A percentile compares a stretch with the other conserved stretches of the same genome.
Conservation (phyloP, 1,140 invertebrate genomes). For the Armadillidium nasatum region DNA sequence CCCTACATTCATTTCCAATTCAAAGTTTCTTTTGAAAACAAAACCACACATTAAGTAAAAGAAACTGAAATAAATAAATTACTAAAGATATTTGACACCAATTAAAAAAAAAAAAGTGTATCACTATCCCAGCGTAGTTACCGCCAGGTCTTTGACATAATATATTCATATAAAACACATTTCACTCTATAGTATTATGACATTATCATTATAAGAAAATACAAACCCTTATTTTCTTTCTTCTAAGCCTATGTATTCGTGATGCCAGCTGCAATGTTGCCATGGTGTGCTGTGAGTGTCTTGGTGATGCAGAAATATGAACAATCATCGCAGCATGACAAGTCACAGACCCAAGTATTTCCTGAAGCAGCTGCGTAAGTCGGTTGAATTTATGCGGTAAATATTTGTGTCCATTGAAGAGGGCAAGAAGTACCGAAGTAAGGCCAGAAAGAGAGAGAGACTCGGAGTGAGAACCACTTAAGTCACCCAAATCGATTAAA, state of each 20-base stretch:
- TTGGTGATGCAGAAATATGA: conserved; percentile 77
- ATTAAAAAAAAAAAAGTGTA: background rate
- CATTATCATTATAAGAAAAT: no score
- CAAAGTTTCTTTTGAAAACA: no score
- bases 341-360: conserved; percentile 84
- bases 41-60: conserved; percentile 3
- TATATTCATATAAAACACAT: no score
- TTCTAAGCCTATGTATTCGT: conserved; percentile 82
- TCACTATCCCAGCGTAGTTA: background rate
- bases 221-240: conserved; percentile 62
- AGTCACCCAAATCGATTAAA: conserved; percentile 86
- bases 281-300: conserved; percentile 83
- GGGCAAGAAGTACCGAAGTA: conserved; percentile 86
- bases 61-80: background rate
- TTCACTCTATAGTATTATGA: no score
- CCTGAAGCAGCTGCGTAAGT: conserved; percentile 82
- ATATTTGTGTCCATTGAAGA: conserved; percentile 92
- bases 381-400: conserved; percentile 65
- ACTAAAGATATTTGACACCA: background rate
- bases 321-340: conserved; percentile 95
- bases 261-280: conserved; percentile 90
- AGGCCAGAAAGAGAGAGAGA: conserved; percentile 83
- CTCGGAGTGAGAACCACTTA: conserved; percentile 58
- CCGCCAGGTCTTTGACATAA: no score
- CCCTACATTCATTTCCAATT: no score